Percentiles rank a stretch among this genome's conserved stretches.
Conservation (phyloP, 2,113 vertebrate species). For the Cochlearius cochlearius region DNA sequence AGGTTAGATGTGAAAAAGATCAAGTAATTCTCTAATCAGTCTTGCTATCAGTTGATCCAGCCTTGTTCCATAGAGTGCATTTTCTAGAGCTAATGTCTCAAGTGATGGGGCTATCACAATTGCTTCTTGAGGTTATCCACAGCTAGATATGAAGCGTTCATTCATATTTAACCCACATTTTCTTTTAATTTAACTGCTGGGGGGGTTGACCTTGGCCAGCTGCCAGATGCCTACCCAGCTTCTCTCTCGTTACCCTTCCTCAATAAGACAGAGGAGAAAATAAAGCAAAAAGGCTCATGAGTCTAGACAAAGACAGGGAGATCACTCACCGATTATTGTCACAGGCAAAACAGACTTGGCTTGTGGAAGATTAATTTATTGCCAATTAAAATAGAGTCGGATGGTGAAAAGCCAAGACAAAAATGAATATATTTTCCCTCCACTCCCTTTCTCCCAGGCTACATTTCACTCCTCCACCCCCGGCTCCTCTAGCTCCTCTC, state of each 20-base stretch:
- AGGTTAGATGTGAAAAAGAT: background rate
- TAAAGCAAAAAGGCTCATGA: background rate
- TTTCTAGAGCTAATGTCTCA: background rate
- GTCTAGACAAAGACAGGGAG: background rate
- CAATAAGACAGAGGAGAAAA: background rate
- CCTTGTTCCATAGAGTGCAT: background rate
- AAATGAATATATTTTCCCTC: background rate
- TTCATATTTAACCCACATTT: background rate
- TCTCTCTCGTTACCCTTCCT: background rate
- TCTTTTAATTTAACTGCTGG: background rate
- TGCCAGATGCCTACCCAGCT: background rate
- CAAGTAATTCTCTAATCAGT: background rate
- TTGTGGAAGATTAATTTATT: background rate
- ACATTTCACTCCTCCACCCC: background rate
- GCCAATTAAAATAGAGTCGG: background rate
- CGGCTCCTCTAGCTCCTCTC: background rate
- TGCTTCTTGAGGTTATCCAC: background rate
- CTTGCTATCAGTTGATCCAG: background rate
- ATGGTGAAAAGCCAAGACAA: background rate
- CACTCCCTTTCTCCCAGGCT: background rate
- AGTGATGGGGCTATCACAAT: background rate
- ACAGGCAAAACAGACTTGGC: background rate
- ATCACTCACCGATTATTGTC: background rate
- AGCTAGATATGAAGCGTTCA: background rate
- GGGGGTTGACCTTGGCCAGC: background rate